phyloP scores from a whole-genome alignment of 1,140 invertebrate species.

The Heliconius eleuchia region DNA sequence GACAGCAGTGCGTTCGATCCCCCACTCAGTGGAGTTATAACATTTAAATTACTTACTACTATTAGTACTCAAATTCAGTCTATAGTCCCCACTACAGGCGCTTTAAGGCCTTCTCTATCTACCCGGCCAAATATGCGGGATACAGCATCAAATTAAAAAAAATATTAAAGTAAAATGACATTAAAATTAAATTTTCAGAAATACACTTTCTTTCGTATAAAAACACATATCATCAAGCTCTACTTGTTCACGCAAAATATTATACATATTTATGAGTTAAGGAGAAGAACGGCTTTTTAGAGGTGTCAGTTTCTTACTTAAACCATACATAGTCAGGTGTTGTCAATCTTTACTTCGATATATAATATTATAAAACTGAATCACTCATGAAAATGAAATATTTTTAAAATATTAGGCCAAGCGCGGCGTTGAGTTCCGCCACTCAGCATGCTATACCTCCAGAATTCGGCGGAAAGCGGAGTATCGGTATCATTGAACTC shows the following conservation, averaged over 20 bases:
- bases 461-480: too few relatives aligned
- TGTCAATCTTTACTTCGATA: not conserved
- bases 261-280: conserved; percentile 37
- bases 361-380: too few relatives aligned
- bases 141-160: not conserved
- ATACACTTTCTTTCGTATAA: not conserved
- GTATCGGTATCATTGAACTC: too few relatives aligned
- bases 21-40: too few relatives aligned
- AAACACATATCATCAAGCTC: conserved; percentile 1
- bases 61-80: too few relatives aligned
- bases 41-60: too few relatives aligned
- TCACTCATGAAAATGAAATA: too few relatives aligned
- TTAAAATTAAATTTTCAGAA: conserved; percentile 1
- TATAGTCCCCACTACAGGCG: too few relatives aligned
- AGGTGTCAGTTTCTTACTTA: conserved; percentile 31
- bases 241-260: conserved; percentile 14
- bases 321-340: not conserved
- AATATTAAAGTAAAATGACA: not conserved
- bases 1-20: too few relatives aligned
- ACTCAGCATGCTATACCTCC: too few relatives aligned
- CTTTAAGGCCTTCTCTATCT: not conserved
- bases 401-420: too few relatives aligned
- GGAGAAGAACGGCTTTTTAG: conserved; percentile 28
- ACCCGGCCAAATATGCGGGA: not conserved
- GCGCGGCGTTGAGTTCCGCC: too few relatives aligned